Base-by-base conservation (phyloP, 2,888 invertebrate species). In the Odontothrips loti region DNA sequence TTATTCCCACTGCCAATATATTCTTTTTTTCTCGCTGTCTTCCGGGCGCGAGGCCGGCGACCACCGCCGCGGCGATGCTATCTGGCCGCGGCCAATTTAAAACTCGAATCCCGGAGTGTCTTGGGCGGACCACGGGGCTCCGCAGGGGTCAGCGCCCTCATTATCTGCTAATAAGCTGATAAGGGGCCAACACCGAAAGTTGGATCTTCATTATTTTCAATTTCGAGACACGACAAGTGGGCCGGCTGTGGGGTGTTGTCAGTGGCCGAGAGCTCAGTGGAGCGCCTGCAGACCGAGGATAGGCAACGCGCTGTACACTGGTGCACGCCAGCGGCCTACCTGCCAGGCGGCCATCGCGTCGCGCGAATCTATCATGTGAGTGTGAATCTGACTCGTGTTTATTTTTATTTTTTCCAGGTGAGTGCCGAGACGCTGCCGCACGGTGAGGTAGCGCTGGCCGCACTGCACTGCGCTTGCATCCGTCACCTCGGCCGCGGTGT, bases 41-140 rank as follows among this genome's bases (percentile, higher is more conserved):
- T 43, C 34, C 34, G 34, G n/a, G 34, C 34, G 34, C 3, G 34
- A 43, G n/a, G n/a, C n/a, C n/a, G n/a, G n/a, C n/a, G n/a, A n/a
- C n/a, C n/a, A n/a, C n/a, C n/a, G n/a, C n/a, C n/a, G n/a, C n/a
- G n/a, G 34, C 34, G 68, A 27, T 75, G 68, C 68, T 75, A 75
- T 75, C 68, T 27, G 68, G 10, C 27, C 34, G 34, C 68, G 68
- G 68, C 68, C 68, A 75, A 75, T 75, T 75, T 75, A 75, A 75
- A 75, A 75, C 68, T 75, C 27, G 12, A 27, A 27, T 68, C 68
- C 68, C 27, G 34, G 34, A 43, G 34, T 43, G 34, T 43, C 34
- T 43, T 43, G 34, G 34, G 34, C 34, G 34, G 3, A 43, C 34
- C 34, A 2, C 34, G 34, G 34, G 34, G 34, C 34, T 6, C 34